Evolutionary conservation across 2,113 vertebrate species (phyloP).

Genomic region (Oxygymnocypris stewartii): DNA sequence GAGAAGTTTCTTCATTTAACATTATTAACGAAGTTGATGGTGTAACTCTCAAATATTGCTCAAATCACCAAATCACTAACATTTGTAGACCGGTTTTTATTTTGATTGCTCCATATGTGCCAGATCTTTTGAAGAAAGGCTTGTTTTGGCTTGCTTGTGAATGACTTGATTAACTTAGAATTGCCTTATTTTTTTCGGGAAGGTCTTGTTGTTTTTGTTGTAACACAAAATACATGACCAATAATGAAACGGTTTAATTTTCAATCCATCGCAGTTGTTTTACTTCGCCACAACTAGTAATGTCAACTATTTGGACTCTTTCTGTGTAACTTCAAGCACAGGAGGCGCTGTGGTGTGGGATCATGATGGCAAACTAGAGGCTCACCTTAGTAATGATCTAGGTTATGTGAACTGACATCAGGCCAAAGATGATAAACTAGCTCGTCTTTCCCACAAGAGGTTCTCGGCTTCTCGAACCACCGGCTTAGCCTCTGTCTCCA

Average conservation of each 20-base stretch:
- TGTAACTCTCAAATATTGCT: not conserved
- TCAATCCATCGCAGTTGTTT: slow-evolving; percentile 38
- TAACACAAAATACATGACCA: slow-evolving; percentile 15
- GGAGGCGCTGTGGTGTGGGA: slow-evolving; percentile 59
- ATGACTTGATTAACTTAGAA: slow-evolving; percentile 3
- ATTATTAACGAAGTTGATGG: not conserved
- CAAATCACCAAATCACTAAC: not conserved
- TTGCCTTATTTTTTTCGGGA: not conserved
- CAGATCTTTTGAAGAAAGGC: slow-evolving; percentile 8
- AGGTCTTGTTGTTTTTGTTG: slow-evolving; percentile 12
- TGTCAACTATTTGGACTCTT: not conserved
- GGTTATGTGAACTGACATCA: slow-evolving; percentile 54
- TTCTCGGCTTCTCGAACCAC: slow-evolving; percentile 30
- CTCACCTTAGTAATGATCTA: slow-evolving; percentile 47
- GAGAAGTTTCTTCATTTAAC: slow-evolving; percentile 28
- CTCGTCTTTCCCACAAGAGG: slow-evolving; percentile 49
- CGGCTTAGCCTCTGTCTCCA: slow-evolving; percentile 35
- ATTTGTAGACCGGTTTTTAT: not conserved
- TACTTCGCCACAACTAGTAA: not conserved
- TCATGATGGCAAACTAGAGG: not conserved
- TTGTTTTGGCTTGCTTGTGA: slow-evolving; percentile 15
- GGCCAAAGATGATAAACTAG: slow-evolving; percentile 54
- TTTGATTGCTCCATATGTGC: not conserved
- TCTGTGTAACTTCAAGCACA: slow-evolving; percentile 55
- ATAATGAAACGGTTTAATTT: slow-evolving; percentile 24